These are phyloP conservation scores for Antechinus stuartii DNA, from an alignment of 2,113 vertebrate genomes.

Conservation along the genomic window DNA sequence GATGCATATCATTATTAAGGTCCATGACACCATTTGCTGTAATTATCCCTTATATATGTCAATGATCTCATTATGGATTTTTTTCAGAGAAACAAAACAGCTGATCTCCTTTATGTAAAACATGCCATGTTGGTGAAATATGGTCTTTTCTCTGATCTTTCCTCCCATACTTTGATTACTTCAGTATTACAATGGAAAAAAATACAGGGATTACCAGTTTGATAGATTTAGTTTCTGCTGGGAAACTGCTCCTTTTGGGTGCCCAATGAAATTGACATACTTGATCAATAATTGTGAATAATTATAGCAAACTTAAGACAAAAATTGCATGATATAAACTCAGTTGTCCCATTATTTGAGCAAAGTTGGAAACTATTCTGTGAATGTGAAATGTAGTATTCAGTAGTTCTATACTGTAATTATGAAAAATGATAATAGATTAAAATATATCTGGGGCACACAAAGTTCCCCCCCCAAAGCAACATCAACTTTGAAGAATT, in stretches of 20 bases:
- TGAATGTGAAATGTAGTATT: not conserved
- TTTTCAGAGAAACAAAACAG: constrained; percentile 69
- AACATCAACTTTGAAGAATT: not conserved
- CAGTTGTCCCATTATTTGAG: not conserved
- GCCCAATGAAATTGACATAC: not conserved
- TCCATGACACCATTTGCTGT: constrained; percentile 62
- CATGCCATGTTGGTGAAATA: constrained; percentile 14
- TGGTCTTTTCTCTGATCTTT: constrained; percentile 52
- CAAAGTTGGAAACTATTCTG: not conserved
- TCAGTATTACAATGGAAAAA: not conserved
- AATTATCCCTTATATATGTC: constrained; percentile 78
- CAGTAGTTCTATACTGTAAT: not conserved
- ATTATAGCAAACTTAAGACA: not conserved
- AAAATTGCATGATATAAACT: not conserved
- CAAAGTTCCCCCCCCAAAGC: not conserved
- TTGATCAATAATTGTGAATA: not conserved
- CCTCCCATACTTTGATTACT: constrained; percentile 34
- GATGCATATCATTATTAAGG: constrained; percentile 55
- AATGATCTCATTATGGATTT: constrained; percentile 66
- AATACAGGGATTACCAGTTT: not conserved
- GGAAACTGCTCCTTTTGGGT: not conserved
- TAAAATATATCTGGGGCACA: not conserved
- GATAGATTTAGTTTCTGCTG: not conserved
- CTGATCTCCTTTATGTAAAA: constrained; percentile 66
- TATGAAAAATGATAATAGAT: not conserved